Evolutionary conservation across 2,888 invertebrate species (phyloP).

Genomic region (Acleris emargana): DNA sequence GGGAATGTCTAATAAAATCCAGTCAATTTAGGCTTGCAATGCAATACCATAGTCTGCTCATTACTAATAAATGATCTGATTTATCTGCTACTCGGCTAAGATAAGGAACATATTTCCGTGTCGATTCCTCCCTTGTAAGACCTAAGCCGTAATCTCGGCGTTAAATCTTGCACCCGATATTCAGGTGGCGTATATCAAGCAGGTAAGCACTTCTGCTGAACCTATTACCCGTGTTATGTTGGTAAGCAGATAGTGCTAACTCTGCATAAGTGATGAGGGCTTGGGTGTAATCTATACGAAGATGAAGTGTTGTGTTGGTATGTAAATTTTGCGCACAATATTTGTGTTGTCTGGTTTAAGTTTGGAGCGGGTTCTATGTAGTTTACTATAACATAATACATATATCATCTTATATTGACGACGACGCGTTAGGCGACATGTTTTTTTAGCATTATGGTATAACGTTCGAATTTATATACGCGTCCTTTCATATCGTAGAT

Average conservation of each 20-base stretch:
- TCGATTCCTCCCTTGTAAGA: background rate
- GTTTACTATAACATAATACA: no score
- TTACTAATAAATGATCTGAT: background rate
- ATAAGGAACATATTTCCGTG: no score
- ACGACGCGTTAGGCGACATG: no score
- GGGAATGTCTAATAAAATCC: no score
- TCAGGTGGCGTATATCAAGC: background rate
- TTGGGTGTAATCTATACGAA: background rate
- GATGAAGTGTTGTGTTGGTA: slow-evolving; percentile 3
- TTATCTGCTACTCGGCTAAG: background rate
- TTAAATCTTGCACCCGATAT: background rate
- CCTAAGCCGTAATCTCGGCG: background rate
- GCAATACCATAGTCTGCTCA: no score
- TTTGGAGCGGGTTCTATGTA: background rate
- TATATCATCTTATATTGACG: no score
- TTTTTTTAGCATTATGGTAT: no score
- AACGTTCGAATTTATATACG: no score
- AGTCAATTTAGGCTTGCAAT: no score
- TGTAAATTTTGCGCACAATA: background rate
- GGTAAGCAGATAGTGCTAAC: slow-evolving; percentile 16
- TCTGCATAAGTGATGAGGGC: slow-evolving; percentile 16
- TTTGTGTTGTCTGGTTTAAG: background rate
- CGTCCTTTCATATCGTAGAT: no score
- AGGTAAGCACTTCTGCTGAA: background rate
- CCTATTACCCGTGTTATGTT: slow-evolving; percentile 22